A percentile compares a stretch with the other conserved stretches of the same genome.
These are phyloP conservation scores for Cebus imitator DNA, from an alignment of 2,113 vertebrate species.

Conservation along the genomic window DNA sequence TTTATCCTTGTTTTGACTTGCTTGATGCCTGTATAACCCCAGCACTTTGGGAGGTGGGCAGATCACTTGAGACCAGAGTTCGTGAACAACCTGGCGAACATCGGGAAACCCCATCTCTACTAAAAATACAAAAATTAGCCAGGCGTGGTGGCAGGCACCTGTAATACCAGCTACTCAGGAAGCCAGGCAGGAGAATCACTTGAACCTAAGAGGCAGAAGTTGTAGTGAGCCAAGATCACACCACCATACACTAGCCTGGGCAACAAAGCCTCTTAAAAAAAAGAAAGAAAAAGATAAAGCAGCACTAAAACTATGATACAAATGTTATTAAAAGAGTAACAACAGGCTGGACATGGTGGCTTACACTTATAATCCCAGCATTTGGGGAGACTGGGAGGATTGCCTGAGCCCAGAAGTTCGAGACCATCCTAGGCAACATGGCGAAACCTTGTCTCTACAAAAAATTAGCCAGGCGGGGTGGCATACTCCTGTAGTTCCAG, in stretches of 20 bases:
- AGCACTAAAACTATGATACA: neutral
- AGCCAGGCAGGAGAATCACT: neutral
- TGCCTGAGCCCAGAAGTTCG: no score
- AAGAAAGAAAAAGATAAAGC: neutral
- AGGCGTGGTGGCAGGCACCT: neutral
- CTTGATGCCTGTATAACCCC: neutral
- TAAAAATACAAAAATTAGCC: neutral
- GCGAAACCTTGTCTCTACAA: no score
- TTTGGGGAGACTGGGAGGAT: no score
- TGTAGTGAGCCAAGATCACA: neutral
- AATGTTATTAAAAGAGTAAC: neutral
- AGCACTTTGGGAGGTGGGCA: neutral
- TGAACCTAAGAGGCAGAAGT: neutral
- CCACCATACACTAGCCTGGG: neutral
- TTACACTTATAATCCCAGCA: no score
- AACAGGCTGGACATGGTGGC: no score
- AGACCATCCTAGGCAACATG: no score
- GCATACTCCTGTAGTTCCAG: no score
- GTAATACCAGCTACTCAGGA: neutral
- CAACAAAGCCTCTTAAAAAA: neutral
- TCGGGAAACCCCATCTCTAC: neutral
- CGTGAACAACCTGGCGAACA: neutral
- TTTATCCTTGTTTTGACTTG: neutral
- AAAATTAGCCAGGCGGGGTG: no score
- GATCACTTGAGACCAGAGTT: neutral